A percentile compares a stretch with the other conserved stretches of the same genome.
Conservation (phyloP, 1,140 invertebrate species). For the Andricus grossulariae region DNA sequence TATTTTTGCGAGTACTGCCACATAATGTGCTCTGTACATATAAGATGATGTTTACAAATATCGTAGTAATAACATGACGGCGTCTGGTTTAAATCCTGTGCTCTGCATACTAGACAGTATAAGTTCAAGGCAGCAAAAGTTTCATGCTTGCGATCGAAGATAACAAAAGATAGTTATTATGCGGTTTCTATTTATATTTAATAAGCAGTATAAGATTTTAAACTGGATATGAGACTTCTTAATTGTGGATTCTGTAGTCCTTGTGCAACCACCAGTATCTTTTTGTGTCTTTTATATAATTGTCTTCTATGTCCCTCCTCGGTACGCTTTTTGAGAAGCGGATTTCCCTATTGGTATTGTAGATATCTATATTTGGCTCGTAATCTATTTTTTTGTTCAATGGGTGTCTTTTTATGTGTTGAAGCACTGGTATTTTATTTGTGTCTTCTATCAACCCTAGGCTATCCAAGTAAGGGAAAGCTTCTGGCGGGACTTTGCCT, state of each 20-base stretch:
- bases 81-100: too few relatives aligned
- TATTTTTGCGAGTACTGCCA: too few relatives aligned
- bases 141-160: too few relatives aligned
- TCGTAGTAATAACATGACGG: too few relatives aligned
- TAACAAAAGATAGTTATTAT: too few relatives aligned
- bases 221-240: too few relatives aligned
- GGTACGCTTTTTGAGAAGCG: not conserved
- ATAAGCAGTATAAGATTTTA: too few relatives aligned
- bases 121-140: too few relatives aligned
- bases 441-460: not conserved
- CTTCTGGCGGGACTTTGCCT: not conserved
- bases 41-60: too few relatives aligned
- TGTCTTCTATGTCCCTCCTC: not conserved
- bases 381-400: slow-evolving; percentile 26
- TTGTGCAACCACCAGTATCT: not conserved
- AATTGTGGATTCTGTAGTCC: not conserved
- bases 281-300: not conserved
- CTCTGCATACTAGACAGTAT: too few relatives aligned
- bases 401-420: slow-evolving; percentile 41
- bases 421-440: slow-evolving; percentile 40
- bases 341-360: not conserved
- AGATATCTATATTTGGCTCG: not conserved
- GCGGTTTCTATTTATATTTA: too few relatives aligned
- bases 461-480: not conserved
- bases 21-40: too few relatives aligned